Base-by-base conservation (phyloP, 1,140 invertebrate genomes). In the Nasonia giraulti region DNA sequence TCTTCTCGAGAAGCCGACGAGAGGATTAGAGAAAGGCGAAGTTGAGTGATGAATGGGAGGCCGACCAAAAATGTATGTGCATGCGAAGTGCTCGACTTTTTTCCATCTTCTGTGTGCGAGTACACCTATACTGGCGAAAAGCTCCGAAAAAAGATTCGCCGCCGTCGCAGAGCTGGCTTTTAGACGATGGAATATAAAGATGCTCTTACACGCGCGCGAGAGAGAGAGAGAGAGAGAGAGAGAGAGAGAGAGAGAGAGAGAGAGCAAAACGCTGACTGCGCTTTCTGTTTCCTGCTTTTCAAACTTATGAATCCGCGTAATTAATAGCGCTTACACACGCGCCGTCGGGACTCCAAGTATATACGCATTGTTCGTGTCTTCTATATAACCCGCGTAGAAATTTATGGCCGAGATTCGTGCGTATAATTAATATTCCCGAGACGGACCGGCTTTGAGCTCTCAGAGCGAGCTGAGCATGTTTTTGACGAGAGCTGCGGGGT, bases 41-140 rank as follows among this genome's bases (percentile, higher is more conserved):
- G 73, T 76, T 83, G 50, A 77, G 73, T 76, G 74, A 83, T 77
- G 73, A 77, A 74, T 69, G 31, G 74, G 20, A 68, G 17, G 31
- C 14, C 4, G 7, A 66, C 10, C n/a, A 31, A 76, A 77, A 77
- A 12, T 82, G 20, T 55, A 75, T 47, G 33, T 47, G 50, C 71
- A 77, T 76, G 62, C 40, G 47, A 82, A 82, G 71, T 40, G 66
- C 66, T 71, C 31, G 68, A 33, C 31, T 71, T 33, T 14, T 33
- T 71, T 69, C n/a, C 2, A 69, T 17, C 27, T 71, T 69, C 68
- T 27, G 6, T 23, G 6, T 31, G 6, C 0, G n/a, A 31, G 68
- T 33, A 7, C 12, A n/a, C 8, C 5, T 71, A 11, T 71, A 8
- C 23, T 5, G 2, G n/a, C n/a, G n/a, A n/a, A n/a, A n/a, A n/a